Evolutionary conservation across 1,140 invertebrate species (phyloP), one percentile per base, ranked within the genome.

Genomic region (Berghia stephanieae): DNA sequence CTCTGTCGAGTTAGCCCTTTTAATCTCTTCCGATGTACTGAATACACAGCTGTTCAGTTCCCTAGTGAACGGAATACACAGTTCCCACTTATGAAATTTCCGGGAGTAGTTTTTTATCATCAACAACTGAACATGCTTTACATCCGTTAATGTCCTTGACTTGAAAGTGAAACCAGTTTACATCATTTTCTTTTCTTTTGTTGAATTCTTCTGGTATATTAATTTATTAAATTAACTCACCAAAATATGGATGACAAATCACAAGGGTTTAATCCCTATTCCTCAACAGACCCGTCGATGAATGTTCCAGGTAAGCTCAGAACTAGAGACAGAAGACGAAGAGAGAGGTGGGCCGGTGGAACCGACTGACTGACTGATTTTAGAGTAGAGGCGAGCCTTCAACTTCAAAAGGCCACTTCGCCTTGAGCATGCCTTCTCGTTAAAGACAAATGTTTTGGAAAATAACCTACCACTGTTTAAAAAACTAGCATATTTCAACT

Each of bases 211-310:
- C 10, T 40, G 21, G 8, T 34, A 13, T 6, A 21, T 16, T 34
- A 5, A 70, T 36, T 44, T 8, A 44, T 3, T 70, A 18, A 3
- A 4, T 44, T 44, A 34, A 6, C 34, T 55, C 42, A 36, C 21
- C 6, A 40, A 36, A 81, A 49, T 74, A 81, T 81, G 80, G 80
- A 79, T 5, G 75, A 77, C n/a, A 46, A 79, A 79, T 40, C 42
- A 70, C 42, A 5, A n/a, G 43, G 71, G 66, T 74, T 44, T 79
- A 57, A 76, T n/a, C 81, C 81, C 0, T 82, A 82, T 74, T 82
- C 81, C 16, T 80, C 79, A 24, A 71, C 74, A 31, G 81, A 82
- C 70, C 81, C 81, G n/a, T 77, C 76, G 2, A 82, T 82, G 81
- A 77, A 82, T 55, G 81, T 82, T 34, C 81, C 81, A 82, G 81